Evolutionary conservation across 2,888 invertebrate genomes (phyloP), one percentile per base, ranked within the genome.

Genomic region (Lucinisca nassula): DNA sequence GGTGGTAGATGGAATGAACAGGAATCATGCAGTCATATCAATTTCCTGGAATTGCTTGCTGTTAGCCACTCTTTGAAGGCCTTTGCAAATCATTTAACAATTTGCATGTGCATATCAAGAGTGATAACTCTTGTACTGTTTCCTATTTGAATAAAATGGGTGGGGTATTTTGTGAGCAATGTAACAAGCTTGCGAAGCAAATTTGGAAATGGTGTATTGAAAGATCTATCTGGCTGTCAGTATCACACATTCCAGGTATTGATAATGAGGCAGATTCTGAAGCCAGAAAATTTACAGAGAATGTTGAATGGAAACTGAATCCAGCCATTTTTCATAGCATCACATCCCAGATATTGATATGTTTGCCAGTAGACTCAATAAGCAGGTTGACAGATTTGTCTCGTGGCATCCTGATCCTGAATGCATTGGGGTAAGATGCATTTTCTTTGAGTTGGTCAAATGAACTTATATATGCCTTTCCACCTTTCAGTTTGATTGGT

Each of bases 401-500:
- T 67, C 70, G 2, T 79, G 70, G 79, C 61, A 35, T 1, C 70
- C 70, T 24, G 67, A 79, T 30, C 79, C 70, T 2, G 49, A 38
- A 14, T 38, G 67, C 4, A 32, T 30, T 30, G 21, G n/a, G 21
- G 6, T 32, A 72, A 14, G 51, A 80, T 80, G 72, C 79, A 37
- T 72, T 73, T 73, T 35, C 12, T 32, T 8, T 70, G 4, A 12
- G 35, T 45, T 80, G 79, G 79, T 21, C 12, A 49, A 12, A 35
- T 35, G 12, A 61, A 8, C 32, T 38, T 1, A n/a, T n/a, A 14
- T 80, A 51, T 80, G 17, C 21, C 12, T 73, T 80, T 73, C 79
- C 79, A 10, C 73, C 72, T 80, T 80, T 80, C 73, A 80, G 79
- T 70, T 45, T 79, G 70, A 21, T 70, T 14, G 45, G 32, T 8